Conservation (phyloP, 2,888 invertebrate genomes). For the Macrophya annulata region DNA sequence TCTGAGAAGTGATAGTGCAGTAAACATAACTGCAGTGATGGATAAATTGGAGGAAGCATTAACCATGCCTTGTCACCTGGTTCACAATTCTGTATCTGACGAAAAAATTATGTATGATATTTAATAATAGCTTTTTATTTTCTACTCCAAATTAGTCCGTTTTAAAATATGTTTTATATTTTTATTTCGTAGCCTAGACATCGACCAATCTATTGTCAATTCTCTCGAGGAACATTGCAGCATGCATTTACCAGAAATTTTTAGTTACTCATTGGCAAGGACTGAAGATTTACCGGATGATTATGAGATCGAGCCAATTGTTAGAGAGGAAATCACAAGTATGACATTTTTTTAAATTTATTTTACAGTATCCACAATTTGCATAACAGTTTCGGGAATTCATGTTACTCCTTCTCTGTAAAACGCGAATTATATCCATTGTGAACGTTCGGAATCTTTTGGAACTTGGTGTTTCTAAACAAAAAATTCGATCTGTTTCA, state of each 20-base stretch:
- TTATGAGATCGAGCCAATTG: slow-evolving; percentile 79
- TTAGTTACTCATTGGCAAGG: slow-evolving; percentile 76
- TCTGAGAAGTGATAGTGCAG: slow-evolving; percentile 58
- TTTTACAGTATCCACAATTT: not conserved
- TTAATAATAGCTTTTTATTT: slow-evolving; percentile 58
- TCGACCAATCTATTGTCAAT: slow-evolving; percentile 79
- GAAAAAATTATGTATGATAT: slow-evolving; percentile 48
- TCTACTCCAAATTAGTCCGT: slow-evolving; percentile 69
- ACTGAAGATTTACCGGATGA: slow-evolving; percentile 76
- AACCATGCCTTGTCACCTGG: slow-evolving; percentile 69
- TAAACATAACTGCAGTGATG: slow-evolving; percentile 69
- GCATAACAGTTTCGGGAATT: not conserved
- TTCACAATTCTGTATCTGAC: slow-evolving; percentile 58
- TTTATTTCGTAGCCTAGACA: slow-evolving; percentile 75
- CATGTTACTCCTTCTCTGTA: no score
- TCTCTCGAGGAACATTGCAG: slow-evolving; percentile 79
- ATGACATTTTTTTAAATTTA: not conserved
- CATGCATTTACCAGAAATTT: slow-evolving; percentile 77
- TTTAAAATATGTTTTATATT: not conserved
- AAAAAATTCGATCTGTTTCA: no score
- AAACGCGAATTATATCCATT: no score
- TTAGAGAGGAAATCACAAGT: slow-evolving; percentile 49
- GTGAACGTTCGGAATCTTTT: no score
- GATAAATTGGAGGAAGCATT: slow-evolving; percentile 64
- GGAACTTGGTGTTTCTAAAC: no score